Evolutionary conservation across 2,888 invertebrate genomes (phyloP), one percentile per base, ranked within the genome.

Genomic region (Hydrotaea diabolus): DNA sequence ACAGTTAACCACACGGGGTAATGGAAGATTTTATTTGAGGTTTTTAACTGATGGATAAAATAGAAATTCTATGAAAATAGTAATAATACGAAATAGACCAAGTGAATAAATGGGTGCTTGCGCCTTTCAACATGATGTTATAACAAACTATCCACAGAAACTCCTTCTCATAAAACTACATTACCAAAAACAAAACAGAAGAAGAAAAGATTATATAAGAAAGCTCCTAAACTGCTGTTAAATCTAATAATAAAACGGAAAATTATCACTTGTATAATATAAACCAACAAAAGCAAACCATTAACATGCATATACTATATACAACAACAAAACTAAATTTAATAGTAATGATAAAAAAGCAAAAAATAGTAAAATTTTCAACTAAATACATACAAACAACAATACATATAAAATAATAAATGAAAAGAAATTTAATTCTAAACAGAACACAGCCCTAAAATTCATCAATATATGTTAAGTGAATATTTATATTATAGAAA

Each of bases 341-440:
- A 80, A 59, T 75, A 79, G 36, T 76, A 55, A 83, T 66, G 62
- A 79, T 80, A 76, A 75, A 76, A 57, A 62, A 39, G 23, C 43
- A 77, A 77, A 59, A 36, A 64, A 81, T 86, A 83, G 86, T 73
- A 78, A 83, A 85, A 87, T 84, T 86, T 83, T 84, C 72, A 86
- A 73, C 69, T 79, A 74, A 77, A 77, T 78, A 76, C 19, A 66
- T 72, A 72, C 15, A 76, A 46, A 59, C 77, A 23, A 73, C 36
- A 85, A 43, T 62, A 82, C 59, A 72, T 79, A 83, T 74, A n/a
- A n/a, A 85, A 81, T 85, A 84, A 75, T 79, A 64, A 46, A 26
- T 75, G 77, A 79, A 82, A 78, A 74, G 81, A 84, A 82, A 26
- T 46, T 59, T 11, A 74, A 62, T 59, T 62, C 59, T 62, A 74